These are phyloP conservation scores for Sthenelais limicola DNA, from an alignment of 2,888 invertebrate genomes.

Conservation along the genomic window DNA sequence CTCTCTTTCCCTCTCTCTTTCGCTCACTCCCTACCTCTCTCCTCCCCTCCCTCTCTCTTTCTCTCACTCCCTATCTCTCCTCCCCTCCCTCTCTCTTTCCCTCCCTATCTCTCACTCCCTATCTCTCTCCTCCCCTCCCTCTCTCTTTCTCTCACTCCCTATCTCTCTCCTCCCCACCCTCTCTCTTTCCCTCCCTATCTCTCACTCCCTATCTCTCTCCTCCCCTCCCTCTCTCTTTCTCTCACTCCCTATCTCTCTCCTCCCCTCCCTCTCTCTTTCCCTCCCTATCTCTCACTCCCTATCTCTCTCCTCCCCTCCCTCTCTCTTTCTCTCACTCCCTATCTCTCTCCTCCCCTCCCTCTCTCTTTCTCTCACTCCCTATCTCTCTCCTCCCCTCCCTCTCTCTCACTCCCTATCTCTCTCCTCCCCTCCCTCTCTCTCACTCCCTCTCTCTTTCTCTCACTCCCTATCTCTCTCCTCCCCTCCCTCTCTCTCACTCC, in stretches of 20 bases:
- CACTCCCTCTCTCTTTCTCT: no score
- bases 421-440: neutral
- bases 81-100: slow-evolving; percentile 5
- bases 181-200: no score
- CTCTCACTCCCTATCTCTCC: neutral
- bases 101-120: neutral
- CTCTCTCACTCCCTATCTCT: neutral
- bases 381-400: neutral
- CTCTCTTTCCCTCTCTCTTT: slow-evolving; percentile 11
- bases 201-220: neutral
- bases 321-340: slow-evolving; percentile 9
- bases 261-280: neutral
- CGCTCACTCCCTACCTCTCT: neutral
- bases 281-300: neutral
- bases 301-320: slow-evolving; percentile 4
- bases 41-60: neutral
- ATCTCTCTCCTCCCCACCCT: no score
- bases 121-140: no score
- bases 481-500: no score
- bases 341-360: neutral
- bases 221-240: slow-evolving; percentile 1
- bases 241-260: neutral
- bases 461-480: no score
- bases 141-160: no score
- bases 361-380: neutral